These are phyloP conservation scores for Coecobrya sp. DNA, from an alignment of 2,888 invertebrate species.

Conservation along the genomic window DNA sequence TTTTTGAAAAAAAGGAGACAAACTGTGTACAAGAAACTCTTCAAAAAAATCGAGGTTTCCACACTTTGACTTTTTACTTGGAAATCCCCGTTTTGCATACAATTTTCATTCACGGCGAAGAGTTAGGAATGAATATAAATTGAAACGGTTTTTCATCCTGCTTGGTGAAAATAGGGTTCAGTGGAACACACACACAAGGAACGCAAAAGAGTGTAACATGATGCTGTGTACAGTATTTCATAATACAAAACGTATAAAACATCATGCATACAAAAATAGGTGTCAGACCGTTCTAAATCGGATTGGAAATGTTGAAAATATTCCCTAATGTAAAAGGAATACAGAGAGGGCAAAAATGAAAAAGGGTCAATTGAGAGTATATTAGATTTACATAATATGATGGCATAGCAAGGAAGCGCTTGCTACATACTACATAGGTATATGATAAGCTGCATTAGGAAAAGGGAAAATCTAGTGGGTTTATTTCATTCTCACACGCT, in stretches of 20 bases:
- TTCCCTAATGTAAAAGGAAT: background rate
- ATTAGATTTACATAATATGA: conserved; percentile 64
- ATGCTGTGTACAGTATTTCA: background rate
- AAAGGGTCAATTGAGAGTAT: conserved; percentile 51
- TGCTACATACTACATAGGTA: no score
- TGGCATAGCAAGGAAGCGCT: background rate
- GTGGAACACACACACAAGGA: background rate
- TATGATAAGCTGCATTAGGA: background rate
- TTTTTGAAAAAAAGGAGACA: background rate
- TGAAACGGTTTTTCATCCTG: background rate
- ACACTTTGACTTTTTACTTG: background rate
- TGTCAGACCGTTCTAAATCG: conserved; percentile 25
- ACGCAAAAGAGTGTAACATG: background rate
- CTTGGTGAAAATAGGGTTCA: background rate
- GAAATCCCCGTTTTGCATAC: conserved; percentile 8
- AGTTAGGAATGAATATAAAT: background rate
- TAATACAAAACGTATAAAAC: background rate
- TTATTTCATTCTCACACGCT: conserved; percentile 30
- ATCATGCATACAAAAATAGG: conserved; percentile 32
- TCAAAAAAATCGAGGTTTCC: background rate
- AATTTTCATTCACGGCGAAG: conserved; percentile 9
- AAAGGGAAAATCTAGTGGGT: conserved; percentile 19
- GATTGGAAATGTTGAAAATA: conserved; percentile 16
- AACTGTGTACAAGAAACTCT: background rate
- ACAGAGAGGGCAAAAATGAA: conserved; percentile 5